These are phyloP conservation scores for Leptoteleia sp. DNA, from an alignment of 1,140 invertebrate species.

Conservation along the genomic window DNA sequence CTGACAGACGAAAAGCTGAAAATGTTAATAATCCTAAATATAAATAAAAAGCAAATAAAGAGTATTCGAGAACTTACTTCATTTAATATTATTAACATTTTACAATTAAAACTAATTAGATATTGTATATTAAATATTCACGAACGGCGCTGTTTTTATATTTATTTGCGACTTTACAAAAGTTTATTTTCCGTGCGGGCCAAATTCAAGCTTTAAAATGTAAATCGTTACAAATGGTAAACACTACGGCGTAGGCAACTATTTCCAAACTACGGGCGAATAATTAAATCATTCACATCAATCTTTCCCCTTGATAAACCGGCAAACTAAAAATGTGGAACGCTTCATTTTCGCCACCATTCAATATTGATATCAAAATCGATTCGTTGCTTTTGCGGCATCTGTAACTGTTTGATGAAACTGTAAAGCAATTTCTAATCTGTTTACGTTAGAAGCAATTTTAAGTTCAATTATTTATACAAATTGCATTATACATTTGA, in stretches of 20 bases:
- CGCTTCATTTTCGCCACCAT: slow-evolving; percentile 31
- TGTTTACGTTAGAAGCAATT: slow-evolving; percentile 22
- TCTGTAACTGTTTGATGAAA: slow-evolving; percentile 4
- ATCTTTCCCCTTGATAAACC: slow-evolving; percentile 10
- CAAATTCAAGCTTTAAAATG: too few species aligned
- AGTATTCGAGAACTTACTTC: too few species aligned
- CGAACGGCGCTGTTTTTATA: too few species aligned
- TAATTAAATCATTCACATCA: slow-evolving; percentile 21
- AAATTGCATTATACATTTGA: too few species aligned
- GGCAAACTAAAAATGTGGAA: slow-evolving; percentile 13
- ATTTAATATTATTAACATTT: too few species aligned
- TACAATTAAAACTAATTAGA: too few species aligned
- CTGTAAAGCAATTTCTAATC: slow-evolving; percentile 1
- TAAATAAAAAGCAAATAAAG: too few species aligned
- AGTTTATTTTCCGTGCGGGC: too few species aligned
- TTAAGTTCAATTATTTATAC: not conserved
- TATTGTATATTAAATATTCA: too few species aligned
- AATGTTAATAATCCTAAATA: too few species aligned
- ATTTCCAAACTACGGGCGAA: not conserved
- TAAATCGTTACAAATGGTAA: not conserved
- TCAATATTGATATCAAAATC: slow-evolving; percentile 43
- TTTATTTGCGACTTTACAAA: too few species aligned
- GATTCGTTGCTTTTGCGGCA: slow-evolving; percentile 7
- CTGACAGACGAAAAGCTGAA: too few species aligned
- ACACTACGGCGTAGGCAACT: not conserved